Conservation (phyloP, 2,888 invertebrate species). For the Eupithecia dodoneata region DNA sequence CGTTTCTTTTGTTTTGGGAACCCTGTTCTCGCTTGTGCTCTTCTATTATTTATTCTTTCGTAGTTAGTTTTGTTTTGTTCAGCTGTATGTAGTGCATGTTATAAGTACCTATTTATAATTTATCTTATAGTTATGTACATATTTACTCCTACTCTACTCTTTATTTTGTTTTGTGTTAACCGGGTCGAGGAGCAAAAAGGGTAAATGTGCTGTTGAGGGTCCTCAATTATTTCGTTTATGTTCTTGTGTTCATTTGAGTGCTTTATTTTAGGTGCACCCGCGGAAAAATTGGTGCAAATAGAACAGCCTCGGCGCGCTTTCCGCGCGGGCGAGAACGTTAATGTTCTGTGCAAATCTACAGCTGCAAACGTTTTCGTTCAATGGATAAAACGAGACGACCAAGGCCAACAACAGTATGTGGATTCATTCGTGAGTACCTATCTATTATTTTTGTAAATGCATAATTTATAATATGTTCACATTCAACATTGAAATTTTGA, state of each 20-base stretch:
- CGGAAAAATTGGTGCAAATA: slow-evolving; percentile 62
- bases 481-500: neutral
- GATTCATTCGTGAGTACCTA: slow-evolving; percentile 60
- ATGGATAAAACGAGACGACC: slow-evolving; percentile 69
- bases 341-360: slow-evolving; percentile 61
- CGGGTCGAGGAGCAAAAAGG: slow-evolving; percentile 14
- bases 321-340: slow-evolving; percentile 69
- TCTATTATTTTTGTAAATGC: neutral
- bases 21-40: slow-evolving; percentile 26
- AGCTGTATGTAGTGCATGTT: slow-evolving; percentile 35
- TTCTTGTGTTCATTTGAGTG: slow-evolving; percentile 2
- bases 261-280: slow-evolving; percentile 54
- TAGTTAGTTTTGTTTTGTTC: slow-evolving; percentile 24
- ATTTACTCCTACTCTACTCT: slow-evolving; percentile 10
- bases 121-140: slow-evolving; percentile 16
- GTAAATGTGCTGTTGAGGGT: slow-evolving; percentile 19
- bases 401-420: slow-evolving; percentile 68
- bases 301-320: slow-evolving; percentile 66
- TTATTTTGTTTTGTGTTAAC: slow-evolving; percentile 20
- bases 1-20: slow-evolving; percentile 27
- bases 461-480: neutral
- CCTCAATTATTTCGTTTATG: neutral
- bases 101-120: neutral
- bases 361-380: slow-evolving; percentile 51
- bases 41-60: slow-evolving; percentile 14